phyloP scores from a whole-genome alignment of 2,888 invertebrate species.

The Hirtodrosophila trivittata region DNA sequence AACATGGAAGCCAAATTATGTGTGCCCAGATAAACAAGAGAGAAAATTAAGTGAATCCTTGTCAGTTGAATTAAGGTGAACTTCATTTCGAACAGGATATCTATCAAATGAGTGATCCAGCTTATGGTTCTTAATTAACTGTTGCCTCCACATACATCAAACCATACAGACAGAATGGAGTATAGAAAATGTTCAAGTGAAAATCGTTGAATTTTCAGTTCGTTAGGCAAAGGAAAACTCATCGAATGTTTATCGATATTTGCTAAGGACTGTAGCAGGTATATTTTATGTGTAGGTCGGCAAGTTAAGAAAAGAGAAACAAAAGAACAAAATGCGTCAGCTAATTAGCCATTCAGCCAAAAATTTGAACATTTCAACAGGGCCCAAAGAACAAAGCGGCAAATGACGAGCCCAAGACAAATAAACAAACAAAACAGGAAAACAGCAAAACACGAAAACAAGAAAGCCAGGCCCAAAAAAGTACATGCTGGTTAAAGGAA shows the following conservation, averaged over 20 bases:
- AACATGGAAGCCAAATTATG: constrained; percentile 24
- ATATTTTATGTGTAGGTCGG: neutral
- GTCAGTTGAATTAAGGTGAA: constrained; percentile 7
- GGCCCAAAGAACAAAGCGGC: constrained; percentile 36
- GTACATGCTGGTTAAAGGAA: neutral
- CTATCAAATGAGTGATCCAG: no score
- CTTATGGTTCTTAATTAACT: no score
- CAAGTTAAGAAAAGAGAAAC: constrained; percentile 1
- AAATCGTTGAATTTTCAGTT: no score
- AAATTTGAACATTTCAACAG: constrained; percentile 32
- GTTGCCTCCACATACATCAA: no score
- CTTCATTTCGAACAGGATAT: constrained; percentile 1
- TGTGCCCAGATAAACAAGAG: constrained; percentile 8
- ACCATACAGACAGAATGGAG: no score
- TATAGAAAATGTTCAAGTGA: no score
- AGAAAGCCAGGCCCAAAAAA: constrained; percentile 24
- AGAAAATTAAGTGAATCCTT: constrained; percentile 1
- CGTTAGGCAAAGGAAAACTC: no score
- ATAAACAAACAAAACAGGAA: constrained; percentile 37
- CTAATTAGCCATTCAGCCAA: constrained; percentile 52
- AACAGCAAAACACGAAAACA: constrained; percentile 36
- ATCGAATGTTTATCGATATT: no score
- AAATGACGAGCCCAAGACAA: constrained; percentile 13
- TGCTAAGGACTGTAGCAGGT: neutral
- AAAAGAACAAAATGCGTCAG: constrained; percentile 15